Conservation (phyloP, 2,797 vertebrate species). For the Aeoliscus strigatus region DNA sequence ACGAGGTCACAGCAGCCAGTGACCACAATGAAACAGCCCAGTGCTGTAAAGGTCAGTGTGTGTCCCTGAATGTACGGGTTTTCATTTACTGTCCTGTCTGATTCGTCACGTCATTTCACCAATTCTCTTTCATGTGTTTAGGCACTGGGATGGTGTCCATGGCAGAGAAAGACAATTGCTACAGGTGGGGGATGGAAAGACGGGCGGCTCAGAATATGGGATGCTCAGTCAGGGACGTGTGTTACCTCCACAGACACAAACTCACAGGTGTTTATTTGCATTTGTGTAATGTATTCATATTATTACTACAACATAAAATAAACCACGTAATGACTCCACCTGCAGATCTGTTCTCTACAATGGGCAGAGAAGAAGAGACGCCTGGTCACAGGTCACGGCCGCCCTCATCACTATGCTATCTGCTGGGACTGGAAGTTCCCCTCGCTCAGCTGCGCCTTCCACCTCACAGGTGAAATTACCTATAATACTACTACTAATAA, state of each 20-base stretch:
- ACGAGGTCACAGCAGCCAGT: constrained; percentile 44
- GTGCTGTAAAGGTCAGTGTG: constrained; percentile 82
- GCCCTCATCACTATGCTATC: constrained; percentile 67
- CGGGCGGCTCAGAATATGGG: constrained; percentile 74
- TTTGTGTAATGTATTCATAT: too few species aligned
- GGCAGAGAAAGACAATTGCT: constrained; percentile 71
- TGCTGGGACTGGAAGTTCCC: constrained; percentile 70
- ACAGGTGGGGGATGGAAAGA: constrained; percentile 78
- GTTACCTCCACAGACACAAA: constrained; percentile 64
- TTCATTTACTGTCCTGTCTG: too few species aligned
- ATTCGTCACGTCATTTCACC: too few species aligned
- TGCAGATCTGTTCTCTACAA: constrained; percentile 77
- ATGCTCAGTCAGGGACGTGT: constrained; percentile 61
- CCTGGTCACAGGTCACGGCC: constrained; percentile 72
- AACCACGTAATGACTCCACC: neutral
- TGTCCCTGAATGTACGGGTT: too few species aligned
- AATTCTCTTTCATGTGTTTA: constrained; percentile 26
- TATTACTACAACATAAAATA: neutral
- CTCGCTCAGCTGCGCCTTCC: constrained; percentile 43
- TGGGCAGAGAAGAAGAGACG: constrained; percentile 67
- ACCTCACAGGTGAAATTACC: constrained; percentile 61
- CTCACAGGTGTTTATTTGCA: constrained; percentile 78
- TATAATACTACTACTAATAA: neutral
- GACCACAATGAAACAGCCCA: constrained; percentile 61
- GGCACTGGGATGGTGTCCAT: constrained; percentile 80